Percentiles rank a stretch among this genome's conserved stretches.
Conservation (phyloP, 2,797 vertebrate genomes). For the Notolabrus celidotus region DNA sequence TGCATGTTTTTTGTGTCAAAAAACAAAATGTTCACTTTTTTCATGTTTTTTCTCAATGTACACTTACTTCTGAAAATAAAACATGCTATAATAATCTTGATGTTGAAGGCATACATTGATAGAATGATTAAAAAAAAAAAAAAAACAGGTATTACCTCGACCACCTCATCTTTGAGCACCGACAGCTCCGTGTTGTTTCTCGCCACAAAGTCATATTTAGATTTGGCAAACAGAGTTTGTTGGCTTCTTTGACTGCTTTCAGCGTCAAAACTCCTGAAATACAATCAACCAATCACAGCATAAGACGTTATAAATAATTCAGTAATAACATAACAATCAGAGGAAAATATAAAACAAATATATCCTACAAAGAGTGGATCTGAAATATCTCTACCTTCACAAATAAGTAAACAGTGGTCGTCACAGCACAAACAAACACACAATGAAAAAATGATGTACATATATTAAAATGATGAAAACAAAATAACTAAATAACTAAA, state of each 20-base stretch:
- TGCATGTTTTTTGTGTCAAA: too few species aligned
- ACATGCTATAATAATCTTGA: neutral
- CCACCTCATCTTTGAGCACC: constrained; percentile 92
- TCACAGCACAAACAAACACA: neutral
- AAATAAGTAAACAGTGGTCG: neutral
- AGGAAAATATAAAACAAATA: too few species aligned
- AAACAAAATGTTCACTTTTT: too few species aligned
- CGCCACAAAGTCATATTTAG: constrained; percentile 95
- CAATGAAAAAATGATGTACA: neutral
- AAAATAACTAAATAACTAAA: neutral
- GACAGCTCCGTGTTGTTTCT: constrained; percentile 96
- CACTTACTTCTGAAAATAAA: too few species aligned
- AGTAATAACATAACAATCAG: neutral
- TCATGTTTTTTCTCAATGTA: too few species aligned
- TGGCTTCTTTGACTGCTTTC: constrained; percentile 80
- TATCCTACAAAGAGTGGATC: too few species aligned
- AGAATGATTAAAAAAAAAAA: neutral
- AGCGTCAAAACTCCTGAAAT: constrained; percentile 85
- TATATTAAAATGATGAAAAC: neutral
- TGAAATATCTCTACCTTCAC: too few species aligned
- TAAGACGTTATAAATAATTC: neutral
- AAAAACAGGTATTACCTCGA: constrained; percentile 87
- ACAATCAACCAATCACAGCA: constrained; percentile 5
- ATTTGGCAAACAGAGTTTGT: constrained; percentile 90
- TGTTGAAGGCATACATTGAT: too few species aligned